A percentile compares a stretch with the other conserved stretches of the same genome.
phyloP scores from a whole-genome alignment of 1,140 invertebrate genomes.

The Drosophila pallidifrons region DNA sequence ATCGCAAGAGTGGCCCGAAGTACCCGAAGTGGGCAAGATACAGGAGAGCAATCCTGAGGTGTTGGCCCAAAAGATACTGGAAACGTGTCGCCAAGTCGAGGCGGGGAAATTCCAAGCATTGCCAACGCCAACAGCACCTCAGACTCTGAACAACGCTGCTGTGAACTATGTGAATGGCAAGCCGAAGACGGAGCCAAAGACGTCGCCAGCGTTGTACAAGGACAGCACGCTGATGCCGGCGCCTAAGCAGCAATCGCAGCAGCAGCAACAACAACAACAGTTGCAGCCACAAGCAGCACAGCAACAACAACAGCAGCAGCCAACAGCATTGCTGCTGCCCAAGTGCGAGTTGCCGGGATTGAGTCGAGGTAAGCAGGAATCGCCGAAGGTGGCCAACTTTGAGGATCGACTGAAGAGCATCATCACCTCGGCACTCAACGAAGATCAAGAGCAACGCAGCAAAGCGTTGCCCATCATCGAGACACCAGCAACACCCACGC shows the following conservation, averaged over 20 bases:
- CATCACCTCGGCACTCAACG: constrained; percentile 95
- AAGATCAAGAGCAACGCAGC: constrained; percentile 89
- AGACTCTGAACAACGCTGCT: constrained; percentile 11
- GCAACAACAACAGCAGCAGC: constrained; percentile 46
- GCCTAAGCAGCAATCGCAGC: constrained; percentile 64
- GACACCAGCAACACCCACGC: constrained; percentile 44
- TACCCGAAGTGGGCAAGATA: constrained; percentile 95
- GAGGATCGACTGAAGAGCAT: constrained; percentile 96
- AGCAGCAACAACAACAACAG: constrained; percentile 41
- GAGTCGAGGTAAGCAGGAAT: constrained; percentile 86
- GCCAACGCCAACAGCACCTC: constrained; percentile 38
- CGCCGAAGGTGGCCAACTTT: constrained; percentile 93
- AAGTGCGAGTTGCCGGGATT: constrained; percentile 41
- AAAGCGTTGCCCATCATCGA: constrained; percentile 56
- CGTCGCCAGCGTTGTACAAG: constrained; percentile 46
- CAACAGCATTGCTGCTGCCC: constrained; percentile 19
- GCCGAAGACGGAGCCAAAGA: constrained; percentile 36
- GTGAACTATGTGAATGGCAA: constrained; percentile 35
- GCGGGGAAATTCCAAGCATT: constrained; percentile 88
- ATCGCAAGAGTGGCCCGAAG: constrained; percentile 95
- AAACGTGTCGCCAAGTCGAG: constrained; percentile 94
- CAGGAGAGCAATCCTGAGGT: constrained; percentile 96
- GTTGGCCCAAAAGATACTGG: constrained; percentile 94
- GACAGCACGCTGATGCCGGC: constrained; percentile 83
- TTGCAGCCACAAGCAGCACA: constrained; percentile 35